phyloP scores from a whole-genome alignment of 2,113 vertebrate genomes.

The Aspiorhynchus laticeps region DNA sequence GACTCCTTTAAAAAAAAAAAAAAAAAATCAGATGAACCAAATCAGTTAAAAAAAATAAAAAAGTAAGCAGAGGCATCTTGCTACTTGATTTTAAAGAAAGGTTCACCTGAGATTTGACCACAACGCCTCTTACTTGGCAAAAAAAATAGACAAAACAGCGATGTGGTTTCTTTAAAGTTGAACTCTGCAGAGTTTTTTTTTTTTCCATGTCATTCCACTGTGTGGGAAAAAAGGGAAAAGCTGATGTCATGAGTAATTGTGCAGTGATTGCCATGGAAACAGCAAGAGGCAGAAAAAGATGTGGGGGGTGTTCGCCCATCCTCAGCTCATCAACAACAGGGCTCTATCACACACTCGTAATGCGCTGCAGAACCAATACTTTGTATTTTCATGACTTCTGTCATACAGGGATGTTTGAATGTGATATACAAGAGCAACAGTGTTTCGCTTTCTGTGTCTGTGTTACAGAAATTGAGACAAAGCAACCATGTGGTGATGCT shows the following conservation, averaged over 20 bases:
- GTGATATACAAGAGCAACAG: neutral
- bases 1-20: no score
- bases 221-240: conserved; percentile 4
- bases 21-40: no score
- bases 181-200: neutral
- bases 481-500: neutral
- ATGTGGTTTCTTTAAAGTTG: neutral
- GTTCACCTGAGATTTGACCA: neutral
- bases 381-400: neutral
- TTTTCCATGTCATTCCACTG: neutral
- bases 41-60: no score
- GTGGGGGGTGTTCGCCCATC: conserved; percentile 44
- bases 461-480: neutral
- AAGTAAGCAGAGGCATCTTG: no score
- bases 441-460: neutral
- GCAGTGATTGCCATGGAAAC: conserved; percentile 65
- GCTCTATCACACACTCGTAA: neutral
- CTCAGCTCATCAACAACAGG: conserved; percentile 3
- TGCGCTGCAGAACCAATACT: conserved; percentile 25
- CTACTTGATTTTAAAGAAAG: neutral
- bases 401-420: neutral
- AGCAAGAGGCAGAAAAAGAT: conserved; percentile 31
- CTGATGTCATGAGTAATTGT: conserved; percentile 24
- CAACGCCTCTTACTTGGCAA: neutral
- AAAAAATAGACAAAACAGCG: neutral